A percentile compares a stretch with the other conserved stretches of the same genome.
Evolutionary conservation across 2,797 vertebrate species (phyloP).

Genomic region (Rhodeus uyekii): DNA sequence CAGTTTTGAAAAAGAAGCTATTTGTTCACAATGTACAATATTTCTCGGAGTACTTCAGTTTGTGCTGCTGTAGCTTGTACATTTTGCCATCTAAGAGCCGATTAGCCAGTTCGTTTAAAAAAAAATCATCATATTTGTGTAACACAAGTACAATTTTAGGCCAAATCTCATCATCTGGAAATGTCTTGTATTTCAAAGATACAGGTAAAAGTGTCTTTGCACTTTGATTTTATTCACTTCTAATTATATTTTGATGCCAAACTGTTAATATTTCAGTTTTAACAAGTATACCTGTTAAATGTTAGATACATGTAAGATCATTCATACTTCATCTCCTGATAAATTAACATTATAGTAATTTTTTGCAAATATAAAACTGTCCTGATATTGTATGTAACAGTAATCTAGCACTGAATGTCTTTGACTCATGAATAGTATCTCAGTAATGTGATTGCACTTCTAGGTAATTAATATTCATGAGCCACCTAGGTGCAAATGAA

Average conservation of each 20-base stretch:
- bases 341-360: background rate
- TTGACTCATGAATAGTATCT: background rate
- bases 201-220: background rate
- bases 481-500: background rate
- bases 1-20: slow-evolving; percentile 8
- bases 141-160: background rate
- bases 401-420: background rate
- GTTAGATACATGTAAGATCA: background rate
- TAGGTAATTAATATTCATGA: slow-evolving; percentile 16
- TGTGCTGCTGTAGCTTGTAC: background rate
- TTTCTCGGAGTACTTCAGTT: background rate
- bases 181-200: background rate
- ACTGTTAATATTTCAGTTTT: background rate
- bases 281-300: background rate
- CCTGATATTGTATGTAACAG: background rate
- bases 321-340: background rate
- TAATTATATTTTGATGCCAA: background rate
- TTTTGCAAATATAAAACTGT: background rate
- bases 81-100: background rate
- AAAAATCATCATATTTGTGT: background rate
- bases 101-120: slow-evolving; percentile 2
- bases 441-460: background rate
- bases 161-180: background rate
- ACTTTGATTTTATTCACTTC: background rate
- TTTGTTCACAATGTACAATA: slow-evolving; percentile 12